A percentile compares a stretch with the other conserved stretches of the same genome.
Evolutionary conservation across 92 coral and sea anemone genomes (phyloP).

Genomic region (Siderastrea siderea): DNA sequence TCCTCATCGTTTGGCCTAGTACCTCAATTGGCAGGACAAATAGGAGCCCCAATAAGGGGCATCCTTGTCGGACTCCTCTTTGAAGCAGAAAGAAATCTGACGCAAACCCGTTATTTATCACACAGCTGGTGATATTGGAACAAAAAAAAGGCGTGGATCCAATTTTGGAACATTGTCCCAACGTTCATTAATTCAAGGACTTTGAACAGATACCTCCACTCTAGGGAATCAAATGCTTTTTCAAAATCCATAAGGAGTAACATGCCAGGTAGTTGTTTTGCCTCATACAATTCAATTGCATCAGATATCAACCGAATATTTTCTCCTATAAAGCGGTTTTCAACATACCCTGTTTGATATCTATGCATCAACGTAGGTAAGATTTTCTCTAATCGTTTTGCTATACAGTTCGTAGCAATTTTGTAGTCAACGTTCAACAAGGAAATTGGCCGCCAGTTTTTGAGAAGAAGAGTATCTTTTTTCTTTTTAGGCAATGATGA

Average conservation of each 20-base stretch:
- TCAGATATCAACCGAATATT: constrained; percentile 14
- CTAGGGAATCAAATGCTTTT: not conserved
- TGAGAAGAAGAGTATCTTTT: not conserved
- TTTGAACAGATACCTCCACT: not conserved
- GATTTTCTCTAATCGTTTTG: not conserved
- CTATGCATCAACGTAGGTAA: not conserved
- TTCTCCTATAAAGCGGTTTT: constrained; percentile 4
- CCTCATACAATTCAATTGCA: not conserved
- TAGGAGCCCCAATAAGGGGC: not conserved
- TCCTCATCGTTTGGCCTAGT: no score
- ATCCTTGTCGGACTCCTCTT: not conserved
- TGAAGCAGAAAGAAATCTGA: not conserved
- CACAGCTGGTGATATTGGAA: not conserved
- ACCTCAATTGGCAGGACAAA: not conserved
- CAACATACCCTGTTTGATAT: not conserved
- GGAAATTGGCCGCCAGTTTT: constrained; percentile 1
- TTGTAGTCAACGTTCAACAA: not conserved
- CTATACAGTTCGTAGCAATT: not conserved
- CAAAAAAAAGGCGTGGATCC: not conserved
- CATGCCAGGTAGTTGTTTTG: not conserved
- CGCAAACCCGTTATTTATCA: not conserved
- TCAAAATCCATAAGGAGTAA: not conserved
- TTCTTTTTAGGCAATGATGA: constrained; percentile 18
- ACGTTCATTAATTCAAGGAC: not conserved
- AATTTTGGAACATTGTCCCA: not conserved